Evolutionary conservation across 2,888 invertebrate genomes (phyloP), one percentile per base, ranked within the genome.

Genomic region (Chloroclystis v-ata): DNA sequence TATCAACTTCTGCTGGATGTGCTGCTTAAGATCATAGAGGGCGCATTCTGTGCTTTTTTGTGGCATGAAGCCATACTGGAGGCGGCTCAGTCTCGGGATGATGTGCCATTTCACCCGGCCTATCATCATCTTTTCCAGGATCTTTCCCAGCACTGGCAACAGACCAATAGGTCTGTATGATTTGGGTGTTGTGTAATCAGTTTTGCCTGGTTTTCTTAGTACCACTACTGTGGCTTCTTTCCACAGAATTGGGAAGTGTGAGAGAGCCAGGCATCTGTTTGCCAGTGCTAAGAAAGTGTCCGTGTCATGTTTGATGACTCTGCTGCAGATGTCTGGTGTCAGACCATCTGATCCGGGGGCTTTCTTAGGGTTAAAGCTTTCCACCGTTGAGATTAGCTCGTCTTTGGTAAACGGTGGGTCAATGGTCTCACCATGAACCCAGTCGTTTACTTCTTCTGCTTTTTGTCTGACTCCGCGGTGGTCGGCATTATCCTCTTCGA

Each of bases 141-240:
- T 39, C 20, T 57, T 51, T 6, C 54, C 57, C 1, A 63, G 28
- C 0, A 61, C 47, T 0, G 59, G 51, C 28, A 63, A 47, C 0
- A 60, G 42, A 0, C 61, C 30, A 3, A 30, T 40, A 9, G 40
- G 41, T 11, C 41, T 32, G 4, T 41, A 41, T 1, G 41, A 41
- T 10, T 41, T 41, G 1, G 41, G 41, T 9, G 9, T 40, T 0
- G 20, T 25, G n/a, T 40, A 40, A 6, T 24, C 24, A 1, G 9
- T 11, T 7, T 40, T 30, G 24, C 28, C 28, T 20, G 35, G 42
- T 12, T 43, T 43, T 3, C 28, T 13, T 4, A 43, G 2, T 0
- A 29, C 30, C 5, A 43, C 38, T 3, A 44, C 44, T 32, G 38
- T 44, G 2, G 44, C 44, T 9, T 44, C 44, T 11, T 44, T 44